A percentile compares a stretch with the other conserved stretches of the same genome.
phyloP scores from a whole-genome alignment of 2,888 invertebrate species.

The Mythimna lalbum region DNA sequence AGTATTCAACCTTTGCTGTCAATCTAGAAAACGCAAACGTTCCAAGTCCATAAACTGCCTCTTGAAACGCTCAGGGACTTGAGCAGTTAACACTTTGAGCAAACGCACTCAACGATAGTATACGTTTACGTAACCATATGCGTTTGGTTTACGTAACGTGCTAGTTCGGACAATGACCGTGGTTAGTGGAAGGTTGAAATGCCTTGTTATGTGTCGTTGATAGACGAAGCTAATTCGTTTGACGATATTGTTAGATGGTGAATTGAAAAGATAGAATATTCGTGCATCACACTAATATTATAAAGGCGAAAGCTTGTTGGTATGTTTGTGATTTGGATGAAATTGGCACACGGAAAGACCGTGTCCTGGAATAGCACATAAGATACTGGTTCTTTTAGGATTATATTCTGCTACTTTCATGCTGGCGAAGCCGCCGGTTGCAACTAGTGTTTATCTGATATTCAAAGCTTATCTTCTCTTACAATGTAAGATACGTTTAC shows the following conservation, averaged over 20 bases:
- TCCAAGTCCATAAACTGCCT: conserved; percentile 29
- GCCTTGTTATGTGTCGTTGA: conserved; percentile 27
- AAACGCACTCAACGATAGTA: conserved; percentile 45
- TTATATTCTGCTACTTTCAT: too few species aligned
- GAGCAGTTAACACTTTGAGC: conserved; percentile 54
- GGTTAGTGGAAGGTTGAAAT: conserved; percentile 59
- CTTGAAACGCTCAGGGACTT: conserved; percentile 24
- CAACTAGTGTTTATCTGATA: neutral
- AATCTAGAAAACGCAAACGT: conserved; percentile 38
- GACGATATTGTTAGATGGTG: neutral
- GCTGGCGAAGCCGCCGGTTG: too few species aligned
- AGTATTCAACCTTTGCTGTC: conserved; percentile 47
- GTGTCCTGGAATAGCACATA: too few species aligned
- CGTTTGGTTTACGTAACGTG: conserved; percentile 60
- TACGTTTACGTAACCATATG: conserved; percentile 57
- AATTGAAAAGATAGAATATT: neutral
- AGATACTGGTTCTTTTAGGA: too few species aligned
- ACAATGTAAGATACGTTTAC: neutral
- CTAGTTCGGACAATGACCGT: conserved; percentile 65
- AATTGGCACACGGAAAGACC: too few species aligned
- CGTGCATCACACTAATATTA: neutral
- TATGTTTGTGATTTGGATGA: too few species aligned
- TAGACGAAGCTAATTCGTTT: conserved; percentile 34
- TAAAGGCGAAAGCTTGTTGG: neutral
- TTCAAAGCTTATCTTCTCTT: neutral